These are phyloP conservation scores for Eremophila alpestris DNA, from an alignment of 2,797 vertebrate genomes.

Conservation along the genomic window DNA sequence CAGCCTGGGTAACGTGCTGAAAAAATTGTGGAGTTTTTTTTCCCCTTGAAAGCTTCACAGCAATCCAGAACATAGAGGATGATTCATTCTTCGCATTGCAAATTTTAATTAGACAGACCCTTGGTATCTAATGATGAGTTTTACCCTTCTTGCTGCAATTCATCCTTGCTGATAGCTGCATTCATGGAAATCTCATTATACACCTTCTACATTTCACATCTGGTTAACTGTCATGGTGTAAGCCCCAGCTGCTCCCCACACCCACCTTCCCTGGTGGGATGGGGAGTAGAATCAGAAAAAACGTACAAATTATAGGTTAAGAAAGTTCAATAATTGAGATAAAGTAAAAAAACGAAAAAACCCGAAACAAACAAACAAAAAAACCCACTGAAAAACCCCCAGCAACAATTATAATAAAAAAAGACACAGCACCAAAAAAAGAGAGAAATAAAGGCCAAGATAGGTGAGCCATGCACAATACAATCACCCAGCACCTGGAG, in stretches of 20 bases:
- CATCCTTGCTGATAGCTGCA: neutral
- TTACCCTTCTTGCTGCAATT: neutral
- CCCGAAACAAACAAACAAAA: too few relatives aligned
- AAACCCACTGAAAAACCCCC: too few relatives aligned
- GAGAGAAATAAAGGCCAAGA: neutral
- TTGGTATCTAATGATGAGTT: neutral
- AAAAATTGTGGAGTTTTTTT: neutral
- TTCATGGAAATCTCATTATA: neutral
- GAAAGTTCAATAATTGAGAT: neutral
- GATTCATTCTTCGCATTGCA: neutral
- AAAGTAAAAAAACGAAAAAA: neutral
- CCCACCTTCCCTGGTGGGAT: neutral
- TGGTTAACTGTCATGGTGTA: neutral
- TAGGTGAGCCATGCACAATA: neutral
- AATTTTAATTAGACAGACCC: neutral
- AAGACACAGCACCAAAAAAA: neutral
- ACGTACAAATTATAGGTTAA: rapidly evolving
- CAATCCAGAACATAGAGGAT: neutral
- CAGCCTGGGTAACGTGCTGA: neutral
- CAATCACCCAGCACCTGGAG: neutral
- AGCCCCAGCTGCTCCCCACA: neutral
- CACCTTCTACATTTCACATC: neutral
- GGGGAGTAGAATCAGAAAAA: neutral
- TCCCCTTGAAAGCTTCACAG: neutral
- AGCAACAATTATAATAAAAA: neutral